Conservation (phyloP, 2,888 invertebrate species). For the Agrilus mali region DNA sequence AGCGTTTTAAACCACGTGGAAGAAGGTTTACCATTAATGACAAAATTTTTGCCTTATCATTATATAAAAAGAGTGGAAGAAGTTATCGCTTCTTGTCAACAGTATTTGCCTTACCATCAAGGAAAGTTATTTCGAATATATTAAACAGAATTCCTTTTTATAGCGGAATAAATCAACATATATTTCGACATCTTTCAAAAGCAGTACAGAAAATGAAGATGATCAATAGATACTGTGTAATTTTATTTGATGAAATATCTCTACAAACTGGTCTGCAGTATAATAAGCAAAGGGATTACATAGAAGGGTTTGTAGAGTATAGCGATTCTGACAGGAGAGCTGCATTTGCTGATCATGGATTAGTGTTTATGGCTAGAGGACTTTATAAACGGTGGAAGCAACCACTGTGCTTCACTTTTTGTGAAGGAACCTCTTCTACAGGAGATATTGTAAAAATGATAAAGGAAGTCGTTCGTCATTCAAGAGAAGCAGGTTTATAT, state of each 20-base stretch:
- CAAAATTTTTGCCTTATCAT: conserved; percentile 4
- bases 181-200: conserved; percentile 1
- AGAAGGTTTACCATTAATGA: conserved; percentile 4
- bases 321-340: background rate
- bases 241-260: too few relatives aligned
- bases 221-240: conserved; percentile 3
- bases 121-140: background rate
- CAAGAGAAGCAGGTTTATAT: conserved; percentile 11
- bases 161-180: conserved; percentile 1
- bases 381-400: conserved; percentile 1
- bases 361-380: background rate
- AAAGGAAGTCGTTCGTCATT: background rate
- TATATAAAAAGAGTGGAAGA: conserved; percentile 3
- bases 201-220: background rate
- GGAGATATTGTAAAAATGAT: too few relatives aligned
- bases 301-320: conserved; percentile 1
- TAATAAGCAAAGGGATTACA: background rate
- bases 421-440: background rate
- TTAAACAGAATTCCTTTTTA: conserved; percentile 2
- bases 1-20: conserved; percentile 3
- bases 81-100: conserved; percentile 4
- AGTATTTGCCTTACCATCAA: conserved; percentile 7
- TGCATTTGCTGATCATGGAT: background rate
- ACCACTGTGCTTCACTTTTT: conserved; percentile 1
- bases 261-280: background rate